Percentiles rank a stretch among this genome's conserved stretches.
These are phyloP conservation scores for Psittacula echo DNA, from an alignment of 2,797 vertebrate species.

Conservation along the genomic window DNA sequence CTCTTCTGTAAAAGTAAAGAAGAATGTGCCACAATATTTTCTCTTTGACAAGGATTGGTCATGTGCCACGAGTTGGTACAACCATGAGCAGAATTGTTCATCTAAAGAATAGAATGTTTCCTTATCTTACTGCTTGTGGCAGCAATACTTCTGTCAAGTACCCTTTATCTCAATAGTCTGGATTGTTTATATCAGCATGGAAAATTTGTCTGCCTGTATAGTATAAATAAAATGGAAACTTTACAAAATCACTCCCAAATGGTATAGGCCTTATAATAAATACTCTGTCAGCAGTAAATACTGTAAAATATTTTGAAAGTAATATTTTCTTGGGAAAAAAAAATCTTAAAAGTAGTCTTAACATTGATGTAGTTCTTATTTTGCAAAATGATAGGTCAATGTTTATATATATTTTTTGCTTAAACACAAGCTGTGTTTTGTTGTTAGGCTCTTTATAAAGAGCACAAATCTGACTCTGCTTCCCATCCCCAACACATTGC, in stretches of 20 bases:
- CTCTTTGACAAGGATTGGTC: neutral
- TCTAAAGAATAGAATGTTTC: neutral
- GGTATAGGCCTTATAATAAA: neutral
- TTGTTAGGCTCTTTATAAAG: neutral
- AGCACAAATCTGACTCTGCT: neutral
- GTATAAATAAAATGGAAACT: neutral
- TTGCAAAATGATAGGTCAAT: neutral
- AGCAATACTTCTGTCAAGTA: neutral
- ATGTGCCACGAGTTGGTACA: neutral
- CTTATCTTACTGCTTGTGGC: neutral
- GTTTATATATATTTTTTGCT: neutral
- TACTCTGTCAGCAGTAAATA: neutral
- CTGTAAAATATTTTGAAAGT: neutral
- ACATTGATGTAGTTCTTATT: neutral
- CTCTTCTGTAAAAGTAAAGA: neutral
- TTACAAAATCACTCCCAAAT: neutral
- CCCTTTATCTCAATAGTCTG: neutral
- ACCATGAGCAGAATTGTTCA: neutral
- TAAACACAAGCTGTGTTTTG: neutral
- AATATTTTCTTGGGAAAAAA: neutral
- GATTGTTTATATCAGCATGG: neutral
- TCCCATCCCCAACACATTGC: rapidly evolving
- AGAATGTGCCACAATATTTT: neutral
- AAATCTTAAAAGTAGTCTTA: neutral
- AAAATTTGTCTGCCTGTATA: neutral